Evolutionary conservation across 2,797 vertebrate genomes (phyloP).

Genomic region (Falco biarmicus): DNA sequence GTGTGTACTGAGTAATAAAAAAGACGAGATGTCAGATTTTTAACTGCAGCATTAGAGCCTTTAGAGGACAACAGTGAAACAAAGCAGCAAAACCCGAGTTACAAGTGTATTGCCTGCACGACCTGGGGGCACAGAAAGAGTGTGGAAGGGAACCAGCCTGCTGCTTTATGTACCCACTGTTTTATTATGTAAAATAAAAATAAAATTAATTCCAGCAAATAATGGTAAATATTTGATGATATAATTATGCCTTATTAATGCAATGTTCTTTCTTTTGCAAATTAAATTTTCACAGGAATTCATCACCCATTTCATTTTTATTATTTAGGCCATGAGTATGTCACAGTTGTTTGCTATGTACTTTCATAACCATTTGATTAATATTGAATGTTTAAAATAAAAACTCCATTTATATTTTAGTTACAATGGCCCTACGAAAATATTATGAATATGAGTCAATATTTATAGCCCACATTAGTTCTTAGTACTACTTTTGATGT

Average conservation of each 20-base stretch:
- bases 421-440: constrained; percentile 58
- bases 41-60: background rate
- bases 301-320: constrained; percentile 78
- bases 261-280: constrained; percentile 73
- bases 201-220: constrained; percentile 71
- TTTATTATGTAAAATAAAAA: constrained; percentile 73
- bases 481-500: constrained; percentile 65
- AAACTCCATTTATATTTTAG: constrained; percentile 71
- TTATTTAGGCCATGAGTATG: constrained; percentile 71
- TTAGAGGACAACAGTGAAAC: background rate
- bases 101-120: background rate
- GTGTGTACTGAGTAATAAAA: background rate
- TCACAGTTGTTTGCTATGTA: constrained; percentile 74
- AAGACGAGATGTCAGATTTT: background rate
- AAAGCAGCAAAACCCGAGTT: background rate
- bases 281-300: constrained; percentile 78
- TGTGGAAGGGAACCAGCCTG: background rate
- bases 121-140: background rate
- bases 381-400: constrained; percentile 78
- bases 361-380: constrained; percentile 80
- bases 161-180: constrained; percentile 30
- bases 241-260: constrained; percentile 81
- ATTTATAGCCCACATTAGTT: constrained; percentile 63
- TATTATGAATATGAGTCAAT: constrained; percentile 55
- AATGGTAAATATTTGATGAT: constrained; percentile 82